Evolutionary conservation across 2,888 invertebrate genomes (phyloP).

Genomic region (Leptothorax acervorum): DNA sequence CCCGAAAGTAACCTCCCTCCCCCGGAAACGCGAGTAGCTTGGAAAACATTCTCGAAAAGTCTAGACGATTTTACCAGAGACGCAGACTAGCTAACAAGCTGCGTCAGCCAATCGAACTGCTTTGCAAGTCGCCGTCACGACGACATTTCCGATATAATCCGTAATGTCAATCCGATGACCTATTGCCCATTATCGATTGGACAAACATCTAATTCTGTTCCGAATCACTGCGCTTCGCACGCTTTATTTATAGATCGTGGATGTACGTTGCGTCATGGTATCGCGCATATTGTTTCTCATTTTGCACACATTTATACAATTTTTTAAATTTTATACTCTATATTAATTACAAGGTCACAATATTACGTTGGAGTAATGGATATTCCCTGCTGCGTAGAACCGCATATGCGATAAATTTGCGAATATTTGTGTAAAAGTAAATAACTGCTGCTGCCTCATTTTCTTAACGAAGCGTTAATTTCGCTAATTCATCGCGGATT

Average conservation of each 20-base stretch:
- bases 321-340: slow-evolving; percentile 4
- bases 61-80: slow-evolving; percentile 68
- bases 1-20: neutral
- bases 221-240: neutral
- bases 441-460: neutral
- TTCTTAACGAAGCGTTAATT: slow-evolving; percentile 4
- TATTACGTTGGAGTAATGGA: neutral
- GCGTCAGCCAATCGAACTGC: neutral
- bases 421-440: slow-evolving; percentile 10
- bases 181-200: slow-evolving; percentile 16
- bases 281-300: slow-evolving; percentile 3
- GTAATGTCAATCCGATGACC: slow-evolving; percentile 41
- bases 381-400: neutral
- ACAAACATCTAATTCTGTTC: slow-evolving; percentile 15
- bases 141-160: slow-evolving; percentile 3
- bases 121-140: slow-evolving; percentile 6
- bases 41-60: slow-evolving; percentile 69
- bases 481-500: neutral
- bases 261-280: neutral
- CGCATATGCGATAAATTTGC: neutral
- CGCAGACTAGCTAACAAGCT: slow-evolving; percentile 55
- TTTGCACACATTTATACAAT: neutral
- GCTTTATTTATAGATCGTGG: slow-evolving; percentile 11
- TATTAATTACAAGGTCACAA: neutral
- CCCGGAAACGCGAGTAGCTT: slow-evolving; percentile 29